Evolutionary conservation across 92 coral and sea anemone genomes (phyloP).

Genomic region (Desmophyllum pertusum): DNA sequence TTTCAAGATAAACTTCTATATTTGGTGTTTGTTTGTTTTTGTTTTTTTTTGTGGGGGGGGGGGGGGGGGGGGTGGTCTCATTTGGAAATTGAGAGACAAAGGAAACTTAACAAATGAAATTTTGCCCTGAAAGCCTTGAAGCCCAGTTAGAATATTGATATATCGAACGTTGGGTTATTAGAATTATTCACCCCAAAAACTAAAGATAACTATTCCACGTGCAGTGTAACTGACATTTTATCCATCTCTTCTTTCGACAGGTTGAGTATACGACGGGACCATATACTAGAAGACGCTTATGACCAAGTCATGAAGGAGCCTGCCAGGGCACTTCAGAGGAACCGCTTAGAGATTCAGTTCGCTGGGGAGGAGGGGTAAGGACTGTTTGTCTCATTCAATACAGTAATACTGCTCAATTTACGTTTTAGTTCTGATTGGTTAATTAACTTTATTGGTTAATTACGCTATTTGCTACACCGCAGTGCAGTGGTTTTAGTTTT

Average conservation of each 20-base stretch:
- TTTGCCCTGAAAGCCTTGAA: too few relatives aligned
- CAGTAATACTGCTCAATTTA: background rate
- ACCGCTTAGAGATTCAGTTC: constrained; percentile 90
- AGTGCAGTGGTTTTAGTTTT: too few relatives aligned
- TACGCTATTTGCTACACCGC: background rate
- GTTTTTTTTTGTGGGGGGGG: too few relatives aligned
- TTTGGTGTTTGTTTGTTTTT: too few relatives aligned
- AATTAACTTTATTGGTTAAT: background rate
- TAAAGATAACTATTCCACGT: background rate
- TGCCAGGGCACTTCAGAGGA: constrained; percentile 84
- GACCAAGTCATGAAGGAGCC: constrained; percentile 99
- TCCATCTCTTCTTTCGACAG: constrained; percentile 28
- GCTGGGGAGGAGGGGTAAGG: constrained; percentile 98
- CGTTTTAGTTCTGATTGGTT: background rate
- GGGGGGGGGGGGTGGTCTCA: too few relatives aligned
- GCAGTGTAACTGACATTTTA: background rate
- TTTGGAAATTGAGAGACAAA: too few relatives aligned
- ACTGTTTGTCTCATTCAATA: background rate
- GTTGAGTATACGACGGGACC: constrained; percentile 87
- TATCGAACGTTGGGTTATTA: too few relatives aligned
- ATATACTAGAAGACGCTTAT: constrained; percentile 95
- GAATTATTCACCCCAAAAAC: background rate
- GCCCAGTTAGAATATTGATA: too few relatives aligned
- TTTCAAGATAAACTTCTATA: too few relatives aligned
- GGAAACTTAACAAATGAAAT: too few relatives aligned